Evolutionary conservation across 2,113 vertebrate species (phyloP).

Genomic region (Apaloderma vittatum): DNA sequence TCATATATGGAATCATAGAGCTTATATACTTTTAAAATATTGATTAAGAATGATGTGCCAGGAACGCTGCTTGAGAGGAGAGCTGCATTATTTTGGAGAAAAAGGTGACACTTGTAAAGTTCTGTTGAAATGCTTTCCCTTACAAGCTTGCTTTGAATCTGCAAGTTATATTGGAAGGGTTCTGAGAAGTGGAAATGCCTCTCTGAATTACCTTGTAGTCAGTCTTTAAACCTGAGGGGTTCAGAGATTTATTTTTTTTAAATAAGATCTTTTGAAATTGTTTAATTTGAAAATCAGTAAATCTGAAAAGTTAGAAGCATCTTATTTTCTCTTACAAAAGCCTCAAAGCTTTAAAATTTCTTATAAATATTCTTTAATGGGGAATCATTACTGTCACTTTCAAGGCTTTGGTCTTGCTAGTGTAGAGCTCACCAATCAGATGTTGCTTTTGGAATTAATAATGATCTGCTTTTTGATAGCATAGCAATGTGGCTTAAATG

Average conservation of each 20-base stretch:
- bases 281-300: neutral
- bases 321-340: neutral
- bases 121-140: neutral
- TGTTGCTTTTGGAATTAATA: neutral
- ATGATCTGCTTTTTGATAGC: neutral
- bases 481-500: neutral
- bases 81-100: neutral
- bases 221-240: neutral
- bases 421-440: neutral
- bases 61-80: neutral
- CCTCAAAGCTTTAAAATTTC: neutral
- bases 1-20: neutral
- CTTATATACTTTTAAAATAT: neutral
- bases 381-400: neutral
- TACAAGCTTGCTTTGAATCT: neutral
- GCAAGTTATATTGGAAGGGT: neutral
- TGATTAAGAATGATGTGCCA: neutral
- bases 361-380: neutral
- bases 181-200: neutral
- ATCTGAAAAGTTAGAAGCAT: neutral
- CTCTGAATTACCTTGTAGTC: neutral
- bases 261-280: neutral
- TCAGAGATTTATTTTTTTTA: neutral
- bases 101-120: neutral
- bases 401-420: neutral